Evolutionary conservation across 1,140 invertebrate genomes (phyloP).

Genomic region (Drosophila cardini): DNA sequence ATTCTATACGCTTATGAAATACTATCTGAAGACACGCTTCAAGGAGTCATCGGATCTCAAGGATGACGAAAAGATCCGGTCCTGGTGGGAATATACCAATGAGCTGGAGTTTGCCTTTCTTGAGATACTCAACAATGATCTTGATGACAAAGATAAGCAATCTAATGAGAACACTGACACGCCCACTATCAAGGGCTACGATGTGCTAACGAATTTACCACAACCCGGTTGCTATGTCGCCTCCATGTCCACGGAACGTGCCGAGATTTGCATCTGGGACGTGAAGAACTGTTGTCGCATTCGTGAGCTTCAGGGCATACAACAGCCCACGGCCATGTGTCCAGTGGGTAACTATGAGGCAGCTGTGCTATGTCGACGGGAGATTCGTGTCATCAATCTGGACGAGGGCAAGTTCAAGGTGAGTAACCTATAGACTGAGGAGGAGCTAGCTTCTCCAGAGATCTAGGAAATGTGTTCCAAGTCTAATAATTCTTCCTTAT

Average conservation of each 20-base stretch:
- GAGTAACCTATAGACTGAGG: not conserved
- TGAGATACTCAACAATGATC: slow-evolving; percentile 71
- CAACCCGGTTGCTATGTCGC: slow-evolving; percentile 88
- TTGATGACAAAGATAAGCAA: slow-evolving; percentile 44
- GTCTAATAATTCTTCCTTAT: too few species aligned
- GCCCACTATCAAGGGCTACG: slow-evolving; percentile 58
- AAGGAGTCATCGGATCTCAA: slow-evolving; percentile 65
- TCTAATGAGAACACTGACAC: not conserved
- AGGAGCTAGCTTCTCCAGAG: too few species aligned
- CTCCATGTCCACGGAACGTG: slow-evolving; percentile 89
- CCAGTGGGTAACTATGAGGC: slow-evolving; percentile 90
- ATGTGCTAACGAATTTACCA: slow-evolving; percentile 77
- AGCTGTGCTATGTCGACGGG: slow-evolving; percentile 92
- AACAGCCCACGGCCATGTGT: slow-evolving; percentile 89
- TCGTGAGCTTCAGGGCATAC: slow-evolving; percentile 88
- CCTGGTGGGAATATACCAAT: slow-evolving; percentile 76
- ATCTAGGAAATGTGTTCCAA: too few species aligned
- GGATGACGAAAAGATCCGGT: slow-evolving; percentile 73
- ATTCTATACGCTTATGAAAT: slow-evolving; percentile 89
- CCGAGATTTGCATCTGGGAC: slow-evolving; percentile 93
- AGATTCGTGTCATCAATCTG: slow-evolving; percentile 92
- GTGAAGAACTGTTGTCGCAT: slow-evolving; percentile 88
- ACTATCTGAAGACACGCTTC: slow-evolving; percentile 86
- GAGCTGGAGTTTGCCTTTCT: slow-evolving; percentile 79
- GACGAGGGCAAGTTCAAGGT: slow-evolving; percentile 87